These are phyloP conservation scores for Chelonus insularis DNA, from an alignment of 1,140 invertebrate species.

Conservation along the genomic window DNA sequence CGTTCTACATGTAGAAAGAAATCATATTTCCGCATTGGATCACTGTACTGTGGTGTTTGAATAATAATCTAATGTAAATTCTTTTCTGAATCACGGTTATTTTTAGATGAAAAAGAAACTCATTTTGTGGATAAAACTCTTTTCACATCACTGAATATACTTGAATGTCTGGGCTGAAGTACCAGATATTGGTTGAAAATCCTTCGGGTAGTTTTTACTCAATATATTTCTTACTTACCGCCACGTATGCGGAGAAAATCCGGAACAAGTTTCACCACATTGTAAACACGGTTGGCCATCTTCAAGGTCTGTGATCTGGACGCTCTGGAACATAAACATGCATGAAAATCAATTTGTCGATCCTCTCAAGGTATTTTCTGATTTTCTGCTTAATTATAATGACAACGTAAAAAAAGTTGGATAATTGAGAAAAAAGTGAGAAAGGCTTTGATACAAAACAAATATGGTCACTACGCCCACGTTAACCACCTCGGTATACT, in stretches of 20 bases:
- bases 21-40: too few relatives aligned
- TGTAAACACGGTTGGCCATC: slow-evolving; percentile 81
- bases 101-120: too few relatives aligned
- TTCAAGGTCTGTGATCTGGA: slow-evolving; percentile 80
- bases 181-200: not conserved
- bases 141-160: too few relatives aligned
- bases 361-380: not conserved
- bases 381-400: slow-evolving; percentile 7
- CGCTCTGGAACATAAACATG: slow-evolving; percentile 64
- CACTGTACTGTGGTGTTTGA: too few relatives aligned
- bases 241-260: slow-evolving; percentile 81
- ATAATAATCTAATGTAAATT: too few relatives aligned
- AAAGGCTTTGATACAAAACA: slow-evolving; percentile 25
- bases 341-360: slow-evolving; percentile 1
- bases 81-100: too few relatives aligned
- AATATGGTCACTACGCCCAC: slow-evolving; percentile 52
- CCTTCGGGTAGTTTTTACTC: not conserved
- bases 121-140: too few relatives aligned
- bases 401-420: slow-evolving; percentile 11
- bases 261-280: slow-evolving; percentile 78
- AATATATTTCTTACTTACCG: slow-evolving; percentile 65
- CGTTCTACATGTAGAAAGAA: too few relatives aligned
- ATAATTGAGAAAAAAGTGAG: slow-evolving; percentile 6
- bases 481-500: slow-evolving; percentile 33
- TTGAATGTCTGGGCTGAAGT: too few relatives aligned